Base-by-base conservation (phyloP, 2,888 invertebrate genomes). In the Heteromyza rotundicornis region DNA sequence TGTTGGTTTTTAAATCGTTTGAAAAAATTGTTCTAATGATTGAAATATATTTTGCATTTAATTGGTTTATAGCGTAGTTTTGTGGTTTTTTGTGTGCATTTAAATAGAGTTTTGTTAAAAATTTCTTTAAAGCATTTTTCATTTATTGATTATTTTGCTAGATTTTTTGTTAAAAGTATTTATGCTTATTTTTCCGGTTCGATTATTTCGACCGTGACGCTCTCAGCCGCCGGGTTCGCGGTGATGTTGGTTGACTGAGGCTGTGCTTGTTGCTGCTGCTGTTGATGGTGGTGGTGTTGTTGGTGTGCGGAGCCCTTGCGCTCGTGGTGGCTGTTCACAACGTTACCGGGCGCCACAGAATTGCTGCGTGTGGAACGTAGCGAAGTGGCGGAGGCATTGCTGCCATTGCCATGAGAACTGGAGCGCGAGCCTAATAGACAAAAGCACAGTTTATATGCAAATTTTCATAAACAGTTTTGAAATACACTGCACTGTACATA, bases 141-240 rank as follows among this genome's bases (percentile, higher is more conserved):
- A 49, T 44, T 47, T 40, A 7, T 24, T 23, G 16, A 10, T n/a
- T n/a, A 40, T 47, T 19, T 3, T 47, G 19, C 20, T 17, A 8
- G 47, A 19, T 5, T 19, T 3, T 40, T 8, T 40, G 40, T 40
- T 8, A 53, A 57, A 57, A 57, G 44, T 61, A 61, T 44, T 19
- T 47, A 19, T 47, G 17, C 19, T 80, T 87, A 87, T 72, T 85
- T 84, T 74, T 88, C 88, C 67, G 89, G 88, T 73, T 90, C 89
- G 75, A 90, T 88, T 73, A 92, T 89, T 84, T 92, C 92, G 59
- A 92, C 90, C 68, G 91, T 91, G 66, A 92, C 89, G 77, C 86
- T 88, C 74, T 89, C 89, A 70, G 86, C 83, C 77, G 85, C 85
- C 56, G 87, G 86, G 74, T 82, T 81, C 55, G 81, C 71, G 55